These are phyloP conservation scores for Serranus cabrilla DNA, from an alignment of 2,797 vertebrate genomes.

Conservation along the genomic window DNA sequence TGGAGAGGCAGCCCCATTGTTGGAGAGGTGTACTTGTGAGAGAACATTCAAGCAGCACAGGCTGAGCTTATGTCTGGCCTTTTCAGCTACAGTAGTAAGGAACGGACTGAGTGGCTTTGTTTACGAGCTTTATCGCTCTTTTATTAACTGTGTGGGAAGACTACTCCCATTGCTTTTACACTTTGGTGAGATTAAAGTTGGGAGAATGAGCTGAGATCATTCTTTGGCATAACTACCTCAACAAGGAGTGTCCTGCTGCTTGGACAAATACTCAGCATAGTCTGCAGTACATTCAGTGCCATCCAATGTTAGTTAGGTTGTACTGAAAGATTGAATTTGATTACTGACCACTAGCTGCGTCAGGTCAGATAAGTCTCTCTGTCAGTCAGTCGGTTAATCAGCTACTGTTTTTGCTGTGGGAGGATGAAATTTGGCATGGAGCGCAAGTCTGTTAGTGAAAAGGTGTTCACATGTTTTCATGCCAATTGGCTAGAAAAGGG, in stretches of 20 bases:
- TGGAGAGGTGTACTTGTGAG: slow-evolving; percentile 69
- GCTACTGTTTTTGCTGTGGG: too few relatives aligned
- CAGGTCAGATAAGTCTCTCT: too few relatives aligned
- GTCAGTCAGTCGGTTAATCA: too few relatives aligned
- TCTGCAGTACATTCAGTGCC: slow-evolving; percentile 23
- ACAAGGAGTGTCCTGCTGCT: slow-evolving; percentile 39
- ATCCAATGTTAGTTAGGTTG: slow-evolving; percentile 21
- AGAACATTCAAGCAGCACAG: slow-evolving; percentile 72
- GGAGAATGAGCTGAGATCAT: slow-evolving; percentile 67
- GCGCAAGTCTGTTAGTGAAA: too few relatives aligned
- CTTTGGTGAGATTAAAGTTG: slow-evolving; percentile 69
- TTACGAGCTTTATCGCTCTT: slow-evolving; percentile 69
- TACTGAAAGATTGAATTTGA: background rate
- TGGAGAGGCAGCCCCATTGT: slow-evolving; percentile 69
- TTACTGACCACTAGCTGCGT: background rate
- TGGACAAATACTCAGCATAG: slow-evolving; percentile 39
- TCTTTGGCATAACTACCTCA: slow-evolving; percentile 56
- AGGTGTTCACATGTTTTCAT: too few relatives aligned
- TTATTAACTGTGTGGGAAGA: slow-evolving; percentile 76
- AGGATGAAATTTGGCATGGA: too few relatives aligned
- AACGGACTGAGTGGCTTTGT: slow-evolving; percentile 64
- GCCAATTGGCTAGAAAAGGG: too few relatives aligned
- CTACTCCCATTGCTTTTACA: slow-evolving; percentile 65
- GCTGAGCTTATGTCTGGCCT: slow-evolving; percentile 71
- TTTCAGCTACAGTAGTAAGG: slow-evolving; percentile 73